These are phyloP conservation scores for Peromyscus aztecus DNA, from an alignment of 2,797 vertebrate genomes.

Conservation along the genomic window DNA sequence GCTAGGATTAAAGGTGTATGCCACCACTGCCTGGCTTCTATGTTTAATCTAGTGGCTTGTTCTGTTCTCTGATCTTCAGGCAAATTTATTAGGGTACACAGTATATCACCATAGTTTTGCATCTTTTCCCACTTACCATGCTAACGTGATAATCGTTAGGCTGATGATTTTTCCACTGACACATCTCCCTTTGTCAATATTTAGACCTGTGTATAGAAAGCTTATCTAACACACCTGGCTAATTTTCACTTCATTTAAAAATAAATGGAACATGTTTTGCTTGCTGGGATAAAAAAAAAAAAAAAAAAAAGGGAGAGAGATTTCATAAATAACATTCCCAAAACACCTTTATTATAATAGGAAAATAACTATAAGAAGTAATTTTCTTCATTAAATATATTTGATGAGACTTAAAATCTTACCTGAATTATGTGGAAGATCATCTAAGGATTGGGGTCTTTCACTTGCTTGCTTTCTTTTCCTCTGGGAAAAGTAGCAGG, in stretches of 20 bases:
- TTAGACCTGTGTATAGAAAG: slow-evolving; percentile 91
- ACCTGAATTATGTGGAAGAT: slow-evolving; percentile 46
- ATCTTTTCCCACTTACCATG: slow-evolving; percentile 91
- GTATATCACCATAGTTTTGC: slow-evolving; percentile 80
- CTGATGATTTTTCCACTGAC: slow-evolving; percentile 91
- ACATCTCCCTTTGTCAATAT: slow-evolving; percentile 91
- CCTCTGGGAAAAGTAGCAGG: slow-evolving; percentile 61
- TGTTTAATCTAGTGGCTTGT: too few relatives aligned
- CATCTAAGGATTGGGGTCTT: neutral
- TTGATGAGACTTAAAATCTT: slow-evolving; percentile 67
- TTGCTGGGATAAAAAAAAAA: slow-evolving; percentile 86
- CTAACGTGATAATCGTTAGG: slow-evolving; percentile 92
- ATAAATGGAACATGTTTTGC: slow-evolving; percentile 90
- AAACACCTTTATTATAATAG: slow-evolving; percentile 80
- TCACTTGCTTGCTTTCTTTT: neutral
- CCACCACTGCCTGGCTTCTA: too few relatives aligned
- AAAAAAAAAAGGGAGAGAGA: slow-evolving; percentile 72
- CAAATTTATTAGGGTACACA: too few relatives aligned
- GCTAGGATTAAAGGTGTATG: too few relatives aligned
- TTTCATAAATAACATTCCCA: slow-evolving; percentile 86
- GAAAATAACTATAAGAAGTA: slow-evolving; percentile 80
- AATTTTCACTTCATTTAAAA: slow-evolving; percentile 92
- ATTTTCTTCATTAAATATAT: slow-evolving; percentile 68
- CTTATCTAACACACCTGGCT: slow-evolving; percentile 92
- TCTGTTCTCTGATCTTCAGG: too few relatives aligned